A percentile compares a stretch with the other conserved stretches of the same genome.
phyloP scores from a whole-genome alignment of 2,888 invertebrate genomes.

The Oscheius onirici region DNA sequence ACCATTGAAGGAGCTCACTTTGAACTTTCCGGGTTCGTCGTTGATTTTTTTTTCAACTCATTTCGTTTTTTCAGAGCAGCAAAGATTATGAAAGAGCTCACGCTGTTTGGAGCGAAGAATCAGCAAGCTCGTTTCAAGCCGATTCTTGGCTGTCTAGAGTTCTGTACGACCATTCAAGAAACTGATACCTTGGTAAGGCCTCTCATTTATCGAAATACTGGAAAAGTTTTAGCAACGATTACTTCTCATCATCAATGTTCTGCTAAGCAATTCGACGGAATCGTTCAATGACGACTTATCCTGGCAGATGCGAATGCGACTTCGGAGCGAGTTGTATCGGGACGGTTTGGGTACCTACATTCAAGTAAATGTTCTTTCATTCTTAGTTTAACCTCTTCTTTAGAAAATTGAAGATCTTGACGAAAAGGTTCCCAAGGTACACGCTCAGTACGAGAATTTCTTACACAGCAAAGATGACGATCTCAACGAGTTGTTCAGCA shows the following conservation, averaged over 20 bases:
- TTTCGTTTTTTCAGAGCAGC: slow-evolving; percentile 40
- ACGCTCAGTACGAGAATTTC: slow-evolving; percentile 4
- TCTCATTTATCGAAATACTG: not conserved
- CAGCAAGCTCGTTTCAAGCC: slow-evolving; percentile 42
- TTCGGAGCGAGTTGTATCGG: slow-evolving; percentile 43
- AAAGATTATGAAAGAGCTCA: slow-evolving; percentile 45
- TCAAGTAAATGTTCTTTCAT: slow-evolving; percentile 6
- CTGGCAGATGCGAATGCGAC: slow-evolving; percentile 52
- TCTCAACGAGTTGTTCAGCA: slow-evolving; percentile 36
- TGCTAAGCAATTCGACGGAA: slow-evolving; percentile 76
- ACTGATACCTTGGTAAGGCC: slow-evolving; percentile 28
- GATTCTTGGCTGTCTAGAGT: slow-evolving; percentile 40
- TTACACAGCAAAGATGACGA: slow-evolving; percentile 34
- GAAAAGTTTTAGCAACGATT: slow-evolving; percentile 34
- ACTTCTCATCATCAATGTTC: slow-evolving; percentile 44
- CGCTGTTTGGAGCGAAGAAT: not conserved
- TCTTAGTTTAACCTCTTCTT: not conserved
- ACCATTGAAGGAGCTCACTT: slow-evolving; percentile 15
- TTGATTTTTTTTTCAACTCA: not conserved
- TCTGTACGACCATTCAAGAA: slow-evolving; percentile 32
- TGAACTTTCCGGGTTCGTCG: slow-evolving; percentile 26
- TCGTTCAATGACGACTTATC: slow-evolving; percentile 62
- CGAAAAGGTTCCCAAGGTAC: not conserved
- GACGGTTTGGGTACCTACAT: slow-evolving; percentile 35
- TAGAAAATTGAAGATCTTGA: slow-evolving; percentile 21